phyloP scores from a whole-genome alignment of 2,113 vertebrate species.

The Myrmecophaga tridactyla region DNA sequence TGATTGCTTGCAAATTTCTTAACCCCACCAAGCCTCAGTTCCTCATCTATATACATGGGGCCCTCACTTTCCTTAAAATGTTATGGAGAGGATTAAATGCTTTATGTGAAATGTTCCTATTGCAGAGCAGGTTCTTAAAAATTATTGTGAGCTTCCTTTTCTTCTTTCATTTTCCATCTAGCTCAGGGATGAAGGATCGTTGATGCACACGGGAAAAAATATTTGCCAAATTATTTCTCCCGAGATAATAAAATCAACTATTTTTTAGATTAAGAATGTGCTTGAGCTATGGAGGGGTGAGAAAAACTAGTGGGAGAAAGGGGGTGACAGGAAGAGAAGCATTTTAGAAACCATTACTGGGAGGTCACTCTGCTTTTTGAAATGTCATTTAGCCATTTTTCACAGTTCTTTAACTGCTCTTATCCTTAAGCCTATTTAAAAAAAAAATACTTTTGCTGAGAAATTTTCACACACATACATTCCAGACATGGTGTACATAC shows the following conservation, averaged over 20 bases:
- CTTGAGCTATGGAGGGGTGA: background rate
- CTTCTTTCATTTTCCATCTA: background rate
- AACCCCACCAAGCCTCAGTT: background rate
- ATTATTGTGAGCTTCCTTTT: background rate
- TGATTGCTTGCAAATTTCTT: background rate
- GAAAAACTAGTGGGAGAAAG: background rate
- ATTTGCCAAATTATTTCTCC: conserved; percentile 5
- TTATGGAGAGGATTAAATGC: background rate
- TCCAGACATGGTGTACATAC: no score
- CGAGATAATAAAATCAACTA: background rate
- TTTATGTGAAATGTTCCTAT: background rate
- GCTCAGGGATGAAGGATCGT: background rate
- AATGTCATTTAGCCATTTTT: conserved; percentile 24
- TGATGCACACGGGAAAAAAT: background rate
- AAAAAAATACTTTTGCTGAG: no score
- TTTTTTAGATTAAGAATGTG: conserved; percentile 24
- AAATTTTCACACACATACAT: no score
- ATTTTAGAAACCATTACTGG: background rate
- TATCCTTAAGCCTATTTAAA: background rate
- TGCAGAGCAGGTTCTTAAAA: background rate
- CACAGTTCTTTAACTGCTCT: background rate
- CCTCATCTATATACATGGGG: background rate
- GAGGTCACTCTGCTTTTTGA: conserved; percentile 25
- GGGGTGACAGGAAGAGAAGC: background rate
- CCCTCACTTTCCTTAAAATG: background rate